Evolutionary conservation across 2,113 vertebrate species (phyloP).

Genomic region (Nesogale talazaci): DNA sequence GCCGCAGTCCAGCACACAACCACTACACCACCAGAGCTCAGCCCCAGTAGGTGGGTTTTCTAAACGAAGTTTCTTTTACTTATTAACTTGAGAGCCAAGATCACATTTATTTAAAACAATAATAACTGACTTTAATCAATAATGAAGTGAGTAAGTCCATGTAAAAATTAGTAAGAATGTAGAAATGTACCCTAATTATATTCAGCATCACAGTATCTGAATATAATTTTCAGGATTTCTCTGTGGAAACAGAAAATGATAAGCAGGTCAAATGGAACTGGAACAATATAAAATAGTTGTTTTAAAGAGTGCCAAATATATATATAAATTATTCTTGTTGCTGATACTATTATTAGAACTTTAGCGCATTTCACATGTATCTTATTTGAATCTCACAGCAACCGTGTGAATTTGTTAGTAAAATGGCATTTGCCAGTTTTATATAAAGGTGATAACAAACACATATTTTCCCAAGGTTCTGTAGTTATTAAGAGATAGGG

Average conservation of each 20-base stretch:
- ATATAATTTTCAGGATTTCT: background rate
- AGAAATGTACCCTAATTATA: background rate
- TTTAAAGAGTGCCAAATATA: background rate
- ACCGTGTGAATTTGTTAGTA: constrained; percentile 59
- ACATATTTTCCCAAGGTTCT: constrained; percentile 2
- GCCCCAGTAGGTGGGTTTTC: background rate
- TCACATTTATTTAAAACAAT: background rate
- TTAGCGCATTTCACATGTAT: constrained; percentile 12
- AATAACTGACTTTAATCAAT: background rate
- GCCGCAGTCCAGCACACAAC: too few species aligned
- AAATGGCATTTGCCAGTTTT: constrained; percentile 40
- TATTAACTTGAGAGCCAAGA: background rate
- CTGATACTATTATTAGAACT: constrained; percentile 27
- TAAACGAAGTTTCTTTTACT: background rate
- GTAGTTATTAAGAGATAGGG: constrained; percentile 28
- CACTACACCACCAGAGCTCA: too few species aligned
- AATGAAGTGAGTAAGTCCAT: background rate
- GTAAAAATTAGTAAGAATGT: too few species aligned
- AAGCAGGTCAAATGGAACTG: background rate
- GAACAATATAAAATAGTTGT: background rate
- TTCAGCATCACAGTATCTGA: background rate
- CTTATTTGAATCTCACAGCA: constrained; percentile 21
- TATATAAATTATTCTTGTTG: background rate
- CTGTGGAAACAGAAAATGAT: constrained; percentile 7
- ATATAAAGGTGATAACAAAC: constrained; percentile 49